A percentile compares a stretch with the other conserved stretches of the same genome.
Evolutionary conservation across 2,113 vertebrate species (phyloP).

Genomic region (Ginglymostoma cirratum): DNA sequence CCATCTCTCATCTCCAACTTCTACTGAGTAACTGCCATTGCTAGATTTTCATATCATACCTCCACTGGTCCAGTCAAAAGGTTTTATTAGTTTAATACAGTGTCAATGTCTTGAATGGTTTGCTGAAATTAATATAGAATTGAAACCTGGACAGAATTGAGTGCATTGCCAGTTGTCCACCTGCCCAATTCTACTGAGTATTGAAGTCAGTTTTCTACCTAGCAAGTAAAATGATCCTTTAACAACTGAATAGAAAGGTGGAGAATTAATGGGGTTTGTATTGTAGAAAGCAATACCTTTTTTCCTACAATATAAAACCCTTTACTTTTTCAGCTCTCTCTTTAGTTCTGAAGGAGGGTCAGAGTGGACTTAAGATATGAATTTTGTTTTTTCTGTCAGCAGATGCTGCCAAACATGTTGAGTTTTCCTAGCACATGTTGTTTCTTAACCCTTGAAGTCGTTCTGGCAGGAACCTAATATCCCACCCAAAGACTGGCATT

Average conservation of each 20-base stretch:
- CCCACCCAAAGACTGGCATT: background rate
- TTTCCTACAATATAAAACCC: too few relatives aligned
- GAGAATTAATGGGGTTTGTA: too few relatives aligned
- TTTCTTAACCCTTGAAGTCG: background rate
- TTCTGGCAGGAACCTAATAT: background rate
- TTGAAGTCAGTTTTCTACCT: background rate
- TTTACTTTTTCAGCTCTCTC: too few relatives aligned
- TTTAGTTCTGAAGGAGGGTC: too few relatives aligned
- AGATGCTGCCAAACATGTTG: too few relatives aligned
- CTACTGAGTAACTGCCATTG: conserved; percentile 52
- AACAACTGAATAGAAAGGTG: too few relatives aligned
- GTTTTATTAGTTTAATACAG: conserved; percentile 54
- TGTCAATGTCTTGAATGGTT: conserved; percentile 49
- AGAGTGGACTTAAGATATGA: too few relatives aligned
- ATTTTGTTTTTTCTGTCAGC: too few relatives aligned
- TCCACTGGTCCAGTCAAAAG: conserved; percentile 56
- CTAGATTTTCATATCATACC: conserved; percentile 58
- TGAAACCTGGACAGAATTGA: background rate
- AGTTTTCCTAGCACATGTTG: too few relatives aligned
- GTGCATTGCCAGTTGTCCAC: background rate
- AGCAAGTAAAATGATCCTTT: background rate
- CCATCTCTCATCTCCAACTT: conserved; percentile 48
- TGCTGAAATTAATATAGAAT: conserved; percentile 44
- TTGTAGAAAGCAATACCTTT: too few relatives aligned
- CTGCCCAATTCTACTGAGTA: background rate